A percentile compares a stretch with the other conserved stretches of the same genome.
phyloP scores from a whole-genome alignment of 1,140 invertebrate species.

The Melipona quadrifasciata region DNA sequence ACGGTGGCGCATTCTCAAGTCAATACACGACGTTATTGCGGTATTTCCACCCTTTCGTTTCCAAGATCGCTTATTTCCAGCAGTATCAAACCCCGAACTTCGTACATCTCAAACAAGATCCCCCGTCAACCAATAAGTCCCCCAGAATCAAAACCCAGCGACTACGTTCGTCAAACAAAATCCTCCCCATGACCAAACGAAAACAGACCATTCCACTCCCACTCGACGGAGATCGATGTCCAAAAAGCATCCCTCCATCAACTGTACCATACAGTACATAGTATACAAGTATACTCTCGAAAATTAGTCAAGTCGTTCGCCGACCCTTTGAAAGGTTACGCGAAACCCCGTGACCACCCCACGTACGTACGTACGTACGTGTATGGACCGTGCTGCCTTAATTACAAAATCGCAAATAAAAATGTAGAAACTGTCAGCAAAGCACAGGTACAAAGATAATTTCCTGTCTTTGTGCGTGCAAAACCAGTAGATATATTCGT shows the following conservation, averaged over 20 bases:
- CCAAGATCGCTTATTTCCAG: neutral
- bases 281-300: neutral
- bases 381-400: too few relatives aligned
- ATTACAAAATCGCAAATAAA: too few relatives aligned
- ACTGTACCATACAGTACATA: neutral
- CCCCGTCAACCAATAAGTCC: too few relatives aligned
- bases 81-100: neutral
- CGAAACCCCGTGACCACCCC: neutral
- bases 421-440: too few relatives aligned
- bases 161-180: neutral
- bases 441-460: too few relatives aligned
- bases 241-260: neutral
- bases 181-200: neutral
- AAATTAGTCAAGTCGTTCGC: constrained; percentile 23
- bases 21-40: neutral
- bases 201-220: neutral
- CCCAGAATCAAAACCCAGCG: neutral
- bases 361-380: neutral
- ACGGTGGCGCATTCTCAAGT: too few relatives aligned
- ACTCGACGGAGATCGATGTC: neutral
- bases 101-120: neutral
- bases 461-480: too few relatives aligned
- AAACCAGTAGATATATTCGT: too few relatives aligned
- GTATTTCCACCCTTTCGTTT: neutral
- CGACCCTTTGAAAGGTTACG: constrained; percentile 7